These are phyloP conservation scores for Papio anubis DNA, from an alignment of 2,113 vertebrate species.

Conservation along the genomic window DNA sequence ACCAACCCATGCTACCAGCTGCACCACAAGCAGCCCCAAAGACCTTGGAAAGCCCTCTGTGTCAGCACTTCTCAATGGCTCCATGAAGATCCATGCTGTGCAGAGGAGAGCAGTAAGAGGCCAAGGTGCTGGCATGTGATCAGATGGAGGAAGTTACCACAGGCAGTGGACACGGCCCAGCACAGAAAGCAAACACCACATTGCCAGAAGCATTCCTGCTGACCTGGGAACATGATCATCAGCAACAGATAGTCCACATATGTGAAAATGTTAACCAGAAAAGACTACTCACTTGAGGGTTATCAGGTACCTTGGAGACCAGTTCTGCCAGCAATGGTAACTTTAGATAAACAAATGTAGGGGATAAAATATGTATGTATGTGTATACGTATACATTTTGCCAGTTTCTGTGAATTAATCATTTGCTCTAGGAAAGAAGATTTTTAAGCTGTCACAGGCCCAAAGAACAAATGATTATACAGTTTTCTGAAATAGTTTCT, in stretches of 20 bases:
- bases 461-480: neutral
- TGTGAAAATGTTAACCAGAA: neutral
- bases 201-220: neutral
- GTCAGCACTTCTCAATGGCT: neutral
- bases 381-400: neutral
- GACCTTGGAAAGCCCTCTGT: neutral
- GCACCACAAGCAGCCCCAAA: too few species aligned
- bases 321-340: neutral
- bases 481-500: conserved; percentile 18
- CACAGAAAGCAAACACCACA: neutral
- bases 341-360: neutral
- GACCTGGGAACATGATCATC: neutral
- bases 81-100: neutral
- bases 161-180: neutral
- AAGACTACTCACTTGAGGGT: neutral
- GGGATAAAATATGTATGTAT: neutral
- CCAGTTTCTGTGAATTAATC: neutral
- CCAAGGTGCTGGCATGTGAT: neutral
- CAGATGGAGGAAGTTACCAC: neutral
- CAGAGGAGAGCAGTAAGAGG: neutral
- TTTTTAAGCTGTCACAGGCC: neutral
- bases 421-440: neutral
- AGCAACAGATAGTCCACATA: neutral
- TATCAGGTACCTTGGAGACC: neutral
- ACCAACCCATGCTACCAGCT: neutral